These are phyloP conservation scores for Zootoca vivipara DNA, from an alignment of 2,113 vertebrate species.

Conservation along the genomic window DNA sequence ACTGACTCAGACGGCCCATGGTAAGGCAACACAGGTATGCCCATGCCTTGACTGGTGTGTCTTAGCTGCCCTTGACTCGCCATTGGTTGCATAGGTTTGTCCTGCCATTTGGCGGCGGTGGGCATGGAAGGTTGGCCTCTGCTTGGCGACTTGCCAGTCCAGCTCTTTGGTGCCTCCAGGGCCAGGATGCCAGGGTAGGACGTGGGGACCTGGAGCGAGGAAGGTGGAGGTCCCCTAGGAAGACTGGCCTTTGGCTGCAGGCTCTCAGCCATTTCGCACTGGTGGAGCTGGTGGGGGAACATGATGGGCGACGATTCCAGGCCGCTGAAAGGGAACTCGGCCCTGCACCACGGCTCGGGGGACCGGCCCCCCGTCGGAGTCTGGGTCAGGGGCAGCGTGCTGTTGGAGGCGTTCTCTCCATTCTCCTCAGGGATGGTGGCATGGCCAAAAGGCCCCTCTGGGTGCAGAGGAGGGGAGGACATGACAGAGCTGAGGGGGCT, in stretches of 20 bases:
- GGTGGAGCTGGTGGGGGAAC: slow-evolving; percentile 87
- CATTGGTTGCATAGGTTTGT: slow-evolving; percentile 96
- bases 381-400: slow-evolving; percentile 93
- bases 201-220: slow-evolving; percentile 87
- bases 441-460: slow-evolving; percentile 92
- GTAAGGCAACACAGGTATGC: slow-evolving; percentile 99
- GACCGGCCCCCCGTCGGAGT: slow-evolving; percentile 92
- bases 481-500: slow-evolving; percentile 96
- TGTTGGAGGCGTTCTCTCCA: slow-evolving; percentile 91
- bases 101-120: slow-evolving; percentile 86
- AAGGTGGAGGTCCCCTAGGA: slow-evolving; percentile 84
- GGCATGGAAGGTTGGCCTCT: slow-evolving; percentile 77
- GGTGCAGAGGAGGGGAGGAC: slow-evolving; percentile 89
- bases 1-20: slow-evolving; percentile 89
- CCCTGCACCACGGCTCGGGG: slow-evolving; percentile 92
- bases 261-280: slow-evolving; percentile 88
- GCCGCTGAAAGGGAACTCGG: slow-evolving; percentile 90
- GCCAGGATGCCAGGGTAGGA: slow-evolving; percentile 94
- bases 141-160: slow-evolving; percentile 89
- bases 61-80: slow-evolving; percentile 97
- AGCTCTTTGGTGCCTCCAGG: slow-evolving; percentile 92
- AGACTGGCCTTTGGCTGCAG: slow-evolving; percentile 77
- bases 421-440: slow-evolving; percentile 95
- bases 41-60: slow-evolving; percentile 99
- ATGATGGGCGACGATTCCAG: slow-evolving; percentile 91